phyloP scores from a whole-genome alignment of 2,797 vertebrate species.

The Helostoma temminkii region DNA sequence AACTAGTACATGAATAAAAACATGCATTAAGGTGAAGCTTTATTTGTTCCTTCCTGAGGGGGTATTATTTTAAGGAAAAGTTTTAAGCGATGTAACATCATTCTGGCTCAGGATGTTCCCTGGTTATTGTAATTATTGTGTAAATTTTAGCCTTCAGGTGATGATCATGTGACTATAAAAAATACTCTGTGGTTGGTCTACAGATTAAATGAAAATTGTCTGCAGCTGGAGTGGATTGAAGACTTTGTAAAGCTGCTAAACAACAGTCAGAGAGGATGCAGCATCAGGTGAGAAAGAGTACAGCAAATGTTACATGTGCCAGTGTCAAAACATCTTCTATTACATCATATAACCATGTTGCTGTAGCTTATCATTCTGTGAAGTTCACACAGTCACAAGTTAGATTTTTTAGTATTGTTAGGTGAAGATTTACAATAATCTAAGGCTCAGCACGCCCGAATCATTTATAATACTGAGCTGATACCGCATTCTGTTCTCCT shows the following conservation, averaged over 20 bases:
- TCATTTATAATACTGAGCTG: neutral
- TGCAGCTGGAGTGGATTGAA: slow-evolving; percentile 43
- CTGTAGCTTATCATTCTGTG: too few relatives aligned
- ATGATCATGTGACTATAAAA: neutral
- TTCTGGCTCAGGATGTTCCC: neutral
- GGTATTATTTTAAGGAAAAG: neutral
- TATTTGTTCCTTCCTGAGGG: too few relatives aligned
- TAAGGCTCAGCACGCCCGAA: neutral
- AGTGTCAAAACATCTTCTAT: neutral
- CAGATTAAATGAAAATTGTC: slow-evolving; percentile 65
- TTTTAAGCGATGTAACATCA: neutral
- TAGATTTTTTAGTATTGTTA: neutral
- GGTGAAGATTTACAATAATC: neutral
- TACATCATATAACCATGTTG: too few relatives aligned
- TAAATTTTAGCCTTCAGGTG: too few relatives aligned
- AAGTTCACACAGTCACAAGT: too few relatives aligned
- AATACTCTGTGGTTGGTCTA: slow-evolving; percentile 1
- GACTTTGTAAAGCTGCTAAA: slow-evolving; percentile 52
- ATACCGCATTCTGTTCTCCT: neutral
- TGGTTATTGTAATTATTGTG: neutral
- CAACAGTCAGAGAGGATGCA: slow-evolving; percentile 12
- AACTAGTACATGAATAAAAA: too few relatives aligned
- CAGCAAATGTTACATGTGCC: neutral
- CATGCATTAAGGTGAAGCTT: too few relatives aligned
- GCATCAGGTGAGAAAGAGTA: slow-evolving; percentile 54